A percentile compares a stretch with the other conserved stretches of the same genome.
These are phyloP conservation scores for Pterostichus niger DNA, from an alignment of 2,888 invertebrate genomes.

Conservation along the genomic window DNA sequence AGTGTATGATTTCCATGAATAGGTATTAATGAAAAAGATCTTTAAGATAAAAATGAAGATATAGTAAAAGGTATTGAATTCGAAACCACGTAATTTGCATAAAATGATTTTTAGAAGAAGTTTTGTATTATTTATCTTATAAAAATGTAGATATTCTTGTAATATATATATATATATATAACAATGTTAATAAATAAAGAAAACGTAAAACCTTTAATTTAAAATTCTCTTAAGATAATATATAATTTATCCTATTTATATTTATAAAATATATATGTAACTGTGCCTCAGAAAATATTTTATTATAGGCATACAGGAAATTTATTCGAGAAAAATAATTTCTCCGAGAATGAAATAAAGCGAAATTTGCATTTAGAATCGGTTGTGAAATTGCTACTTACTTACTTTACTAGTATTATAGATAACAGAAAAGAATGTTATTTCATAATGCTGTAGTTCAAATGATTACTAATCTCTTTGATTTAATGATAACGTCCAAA, in stretches of 20 bases:
- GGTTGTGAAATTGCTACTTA: constrained; percentile 19
- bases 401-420: not conserved
- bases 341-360: constrained; percentile 41
- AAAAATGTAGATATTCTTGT: too few species aligned
- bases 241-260: not conserved
- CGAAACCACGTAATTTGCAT: too few species aligned
- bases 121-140: too few species aligned
- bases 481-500: constrained; percentile 35
- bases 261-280: too few species aligned
- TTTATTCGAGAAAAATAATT: constrained; percentile 45
- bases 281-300: constrained; percentile 31
- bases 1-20: too few species aligned
- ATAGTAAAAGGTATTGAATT: too few species aligned
- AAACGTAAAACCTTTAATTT: not conserved
- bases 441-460: not conserved
- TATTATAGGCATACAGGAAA: constrained; percentile 47
- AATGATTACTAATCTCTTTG: constrained; percentile 32
- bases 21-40: too few species aligned
- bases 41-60: too few species aligned
- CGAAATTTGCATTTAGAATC: constrained; percentile 38
- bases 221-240: constrained; percentile 3
- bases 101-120: too few species aligned
- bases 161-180: too few species aligned
- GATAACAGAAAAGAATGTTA: constrained; percentile 2
- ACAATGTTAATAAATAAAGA: not conserved